Evolutionary conservation across 2,113 vertebrate species (phyloP).

Genomic region (Balaenoptera acutorostrata): DNA sequence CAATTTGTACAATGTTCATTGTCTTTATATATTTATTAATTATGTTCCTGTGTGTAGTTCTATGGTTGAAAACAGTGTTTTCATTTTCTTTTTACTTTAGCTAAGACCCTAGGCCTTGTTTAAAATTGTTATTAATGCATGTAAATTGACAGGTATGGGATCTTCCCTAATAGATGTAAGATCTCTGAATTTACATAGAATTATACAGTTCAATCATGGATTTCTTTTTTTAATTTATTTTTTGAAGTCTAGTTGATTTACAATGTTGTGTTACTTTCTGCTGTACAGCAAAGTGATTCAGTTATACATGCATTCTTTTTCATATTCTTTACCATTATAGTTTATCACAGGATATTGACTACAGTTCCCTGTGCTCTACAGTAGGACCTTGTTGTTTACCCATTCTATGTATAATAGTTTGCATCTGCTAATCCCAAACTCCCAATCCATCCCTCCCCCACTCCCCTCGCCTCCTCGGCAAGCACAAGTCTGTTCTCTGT

Average conservation of each 20-base stretch:
- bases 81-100: not conserved
- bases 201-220: not conserved
- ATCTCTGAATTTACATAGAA: not conserved
- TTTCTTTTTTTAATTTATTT: not conserved
- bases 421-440: not conserved
- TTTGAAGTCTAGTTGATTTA: not conserved
- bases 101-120: not conserved
- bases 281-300: not conserved
- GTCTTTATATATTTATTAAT: not conserved
- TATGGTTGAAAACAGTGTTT: not conserved
- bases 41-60: not conserved
- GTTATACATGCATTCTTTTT: not conserved
- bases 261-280: not conserved
- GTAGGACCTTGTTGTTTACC: too few species aligned
- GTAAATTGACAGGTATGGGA: not conserved
- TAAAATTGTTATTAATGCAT: not conserved
- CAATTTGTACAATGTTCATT: not conserved
- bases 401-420: not conserved
- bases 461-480: not conserved
- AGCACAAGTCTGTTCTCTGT: not conserved
- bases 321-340: not conserved
- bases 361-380: not conserved
- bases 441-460: not conserved
- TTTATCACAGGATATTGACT: not conserved
- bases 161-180: not conserved